Percentiles rank a stretch among this genome's conserved stretches.
These are phyloP conservation scores for Metalampra italica DNA, from an alignment of 2,888 invertebrate genomes.

Conservation along the genomic window DNA sequence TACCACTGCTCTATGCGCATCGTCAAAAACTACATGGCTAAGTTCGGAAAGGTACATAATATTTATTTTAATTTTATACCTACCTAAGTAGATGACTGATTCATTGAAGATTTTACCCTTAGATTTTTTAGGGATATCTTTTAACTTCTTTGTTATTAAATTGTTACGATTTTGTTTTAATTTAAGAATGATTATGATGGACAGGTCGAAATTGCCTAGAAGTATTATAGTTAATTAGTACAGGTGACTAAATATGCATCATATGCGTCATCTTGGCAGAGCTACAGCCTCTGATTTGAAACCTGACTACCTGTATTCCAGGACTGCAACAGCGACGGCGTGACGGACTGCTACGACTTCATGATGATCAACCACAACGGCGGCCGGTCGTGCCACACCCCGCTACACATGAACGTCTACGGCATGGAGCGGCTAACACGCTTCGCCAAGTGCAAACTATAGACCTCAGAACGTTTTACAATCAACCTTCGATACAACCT, in stretches of 20 bases:
- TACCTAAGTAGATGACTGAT: slow-evolving; percentile 7
- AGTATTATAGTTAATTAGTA: too few relatives aligned
- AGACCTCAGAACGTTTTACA: neutral
- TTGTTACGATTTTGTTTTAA: too few relatives aligned
- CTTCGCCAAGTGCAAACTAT: slow-evolving; percentile 54
- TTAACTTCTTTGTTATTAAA: too few relatives aligned
- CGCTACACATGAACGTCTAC: slow-evolving; percentile 34
- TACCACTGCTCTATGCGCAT: slow-evolving; percentile 78
- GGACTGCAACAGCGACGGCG: slow-evolving; percentile 82
- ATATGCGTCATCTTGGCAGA: too few relatives aligned
- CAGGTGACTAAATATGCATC: too few relatives aligned
- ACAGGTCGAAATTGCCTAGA: too few relatives aligned
- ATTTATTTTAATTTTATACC: too few relatives aligned
- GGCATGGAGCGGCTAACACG: slow-evolving; percentile 50
- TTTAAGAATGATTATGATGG: too few relatives aligned
- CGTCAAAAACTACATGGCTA: slow-evolving; percentile 79
- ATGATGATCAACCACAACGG: slow-evolving; percentile 82
- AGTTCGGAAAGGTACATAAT: slow-evolving; percentile 76
- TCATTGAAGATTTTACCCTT: neutral
- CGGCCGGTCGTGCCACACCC: slow-evolving; percentile 65
- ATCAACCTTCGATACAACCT: too few relatives aligned
- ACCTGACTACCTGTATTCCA: too few relatives aligned
- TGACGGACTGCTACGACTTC: slow-evolving; percentile 81
- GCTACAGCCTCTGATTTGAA: too few relatives aligned
- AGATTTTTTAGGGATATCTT: too few relatives aligned